Percentiles rank a stretch among this genome's conserved stretches.
phyloP scores from a whole-genome alignment of 1,140 invertebrate genomes.

The Melanaphis sacchari region DNA sequence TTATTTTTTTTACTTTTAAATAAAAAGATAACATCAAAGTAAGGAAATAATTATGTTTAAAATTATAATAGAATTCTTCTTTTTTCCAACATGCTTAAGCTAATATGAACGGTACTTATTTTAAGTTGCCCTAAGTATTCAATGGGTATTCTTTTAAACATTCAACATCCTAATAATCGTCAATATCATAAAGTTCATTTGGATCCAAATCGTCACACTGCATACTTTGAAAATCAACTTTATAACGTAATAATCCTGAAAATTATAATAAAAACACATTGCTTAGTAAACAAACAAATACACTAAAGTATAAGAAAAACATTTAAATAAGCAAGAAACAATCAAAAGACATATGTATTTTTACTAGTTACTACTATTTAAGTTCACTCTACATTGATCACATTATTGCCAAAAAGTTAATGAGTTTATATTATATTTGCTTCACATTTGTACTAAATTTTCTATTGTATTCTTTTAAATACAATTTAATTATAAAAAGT shows the following conservation, averaged over 20 bases:
- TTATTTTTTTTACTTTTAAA: conserved; percentile 18
- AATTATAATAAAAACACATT: conserved; percentile 62
- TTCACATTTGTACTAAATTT: neutral
- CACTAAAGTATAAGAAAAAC: neutral
- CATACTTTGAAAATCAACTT: conserved; percentile 98
- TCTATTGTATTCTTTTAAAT: neutral
- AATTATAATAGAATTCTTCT: conserved; percentile 41
- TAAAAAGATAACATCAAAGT: conserved; percentile 26
- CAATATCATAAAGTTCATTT: conserved; percentile 86
- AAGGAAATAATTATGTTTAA: conserved; percentile 9
- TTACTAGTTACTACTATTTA: neutral
- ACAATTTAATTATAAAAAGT: neutral
- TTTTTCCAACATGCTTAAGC: conserved; percentile 44
- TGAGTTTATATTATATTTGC: no score
- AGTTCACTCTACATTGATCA: neutral
- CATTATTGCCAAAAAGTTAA: neutral
- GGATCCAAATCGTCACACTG: conserved; percentile 86
- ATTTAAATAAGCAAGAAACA: neutral
- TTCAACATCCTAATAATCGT: conserved; percentile 80
- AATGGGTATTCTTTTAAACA: conserved; percentile 31
- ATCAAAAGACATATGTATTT: neutral
- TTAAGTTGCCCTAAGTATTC: conserved; percentile 19
- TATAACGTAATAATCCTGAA: conserved; percentile 94
- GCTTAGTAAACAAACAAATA: neutral
- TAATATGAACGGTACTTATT: conserved; percentile 42